A percentile compares a stretch with the other conserved stretches of the same genome.
Evolutionary conservation across 2,888 invertebrate species (phyloP).

Genomic region (Drepanosiphum platanoidis): DNA sequence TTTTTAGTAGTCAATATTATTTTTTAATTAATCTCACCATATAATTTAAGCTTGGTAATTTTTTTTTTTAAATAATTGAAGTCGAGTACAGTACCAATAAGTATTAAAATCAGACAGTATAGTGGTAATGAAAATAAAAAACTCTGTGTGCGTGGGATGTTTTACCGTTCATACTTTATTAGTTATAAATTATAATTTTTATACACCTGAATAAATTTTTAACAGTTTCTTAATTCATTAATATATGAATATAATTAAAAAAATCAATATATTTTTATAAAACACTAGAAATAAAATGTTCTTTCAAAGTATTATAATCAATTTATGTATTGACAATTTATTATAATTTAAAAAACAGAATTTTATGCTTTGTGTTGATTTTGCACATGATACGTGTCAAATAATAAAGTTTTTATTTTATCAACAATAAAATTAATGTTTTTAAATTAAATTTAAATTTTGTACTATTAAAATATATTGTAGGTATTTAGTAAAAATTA

Average conservation of each 20-base stretch:
- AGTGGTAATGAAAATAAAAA: not conserved
- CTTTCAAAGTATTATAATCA: not conserved
- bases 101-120: too few species aligned
- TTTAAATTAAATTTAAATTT: too few species aligned
- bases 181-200: not conserved
- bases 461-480: too few species aligned
- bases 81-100: too few species aligned
- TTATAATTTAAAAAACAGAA: not conserved
- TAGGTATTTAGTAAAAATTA: not conserved
- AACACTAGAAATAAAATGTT: not conserved
- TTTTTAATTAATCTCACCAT: too few species aligned
- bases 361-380: not conserved
- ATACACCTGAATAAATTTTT: not conserved
- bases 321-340: not conserved
- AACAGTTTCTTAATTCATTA: too few species aligned
- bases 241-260: not conserved
- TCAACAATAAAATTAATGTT: too few species aligned
- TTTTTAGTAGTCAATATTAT: too few species aligned
- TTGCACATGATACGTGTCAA: not conserved
- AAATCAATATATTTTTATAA: not conserved
- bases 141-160: not conserved
- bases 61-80: too few species aligned
- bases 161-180: not conserved
- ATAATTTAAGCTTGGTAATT: too few species aligned
- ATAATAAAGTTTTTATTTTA: not conserved